Base-by-base conservation (phyloP, 1,140 invertebrate genomes). In the Adelges cooleyi region DNA sequence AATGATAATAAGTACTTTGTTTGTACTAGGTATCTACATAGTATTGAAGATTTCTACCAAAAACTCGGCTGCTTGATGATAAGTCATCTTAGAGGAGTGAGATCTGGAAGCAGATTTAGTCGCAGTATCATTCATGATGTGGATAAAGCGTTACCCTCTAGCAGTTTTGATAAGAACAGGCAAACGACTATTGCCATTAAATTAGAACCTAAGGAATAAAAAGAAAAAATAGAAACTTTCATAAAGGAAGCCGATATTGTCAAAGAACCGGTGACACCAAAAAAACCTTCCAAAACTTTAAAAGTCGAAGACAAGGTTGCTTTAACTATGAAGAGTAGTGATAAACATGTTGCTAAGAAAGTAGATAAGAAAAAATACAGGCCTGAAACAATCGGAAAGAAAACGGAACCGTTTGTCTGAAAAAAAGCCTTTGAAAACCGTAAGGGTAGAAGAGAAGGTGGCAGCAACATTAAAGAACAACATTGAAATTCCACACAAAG, bases 31-130 rank as follows among this genome's bases (percentile, higher is more conserved):
- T 90, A 92, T 76, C 77, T 98, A 17, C 87, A 92, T 74, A 90
- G 90, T 67, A 97, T 95, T 79, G 94, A 96, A 74, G 90, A 95
- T 69, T 95, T 97, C 74, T 87, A 95, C 75, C 82, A 91, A 65
- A 96, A 96, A 74, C 76, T 97, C 36, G 94, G 95, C 33, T 92
- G 91, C 71, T 92, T 92, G 13, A 88, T 96, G 84, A 82, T 91
- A 13, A 91, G 87, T 74, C 86, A 89, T 72, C 85, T 86, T 3
- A 77, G 86, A 48, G 82, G 84, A n/a, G 71, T 75, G 67, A 74
- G 76, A 42, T 77, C 74, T 25, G 77, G 78, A 49, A 83, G 80
- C 69, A 71, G 78, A 59, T 84, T 87, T 36, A 87, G 87, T 48
- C 79, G 89, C 53, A 90, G 85, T 72, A 78, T 93, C 40, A 90